phyloP scores from a whole-genome alignment of 1,140 invertebrate species.

The Octopus sinensis region DNA sequence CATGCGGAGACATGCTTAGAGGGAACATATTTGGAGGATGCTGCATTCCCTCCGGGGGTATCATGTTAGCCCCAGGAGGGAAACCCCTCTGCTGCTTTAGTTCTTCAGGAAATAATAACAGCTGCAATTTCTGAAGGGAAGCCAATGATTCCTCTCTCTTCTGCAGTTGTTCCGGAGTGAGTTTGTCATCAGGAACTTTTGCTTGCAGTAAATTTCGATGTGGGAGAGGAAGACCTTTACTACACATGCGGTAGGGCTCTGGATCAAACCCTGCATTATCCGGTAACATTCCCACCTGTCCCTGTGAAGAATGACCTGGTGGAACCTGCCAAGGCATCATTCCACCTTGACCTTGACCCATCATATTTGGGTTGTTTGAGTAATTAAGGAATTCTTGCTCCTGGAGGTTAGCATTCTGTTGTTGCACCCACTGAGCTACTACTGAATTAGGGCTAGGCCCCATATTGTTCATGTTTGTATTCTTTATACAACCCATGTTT shows the following conservation, averaged over 20 bases:
- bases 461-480: constrained; percentile 14
- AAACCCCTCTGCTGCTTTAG: constrained; percentile 33
- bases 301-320: constrained; percentile 14
- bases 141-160: constrained; percentile 89
- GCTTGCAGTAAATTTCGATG: constrained; percentile 47
- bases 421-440: constrained; percentile 53
- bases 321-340: constrained; percentile 6
- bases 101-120: constrained; percentile 80
- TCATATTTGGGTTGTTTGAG: constrained; percentile 26
- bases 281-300: constrained; percentile 41
- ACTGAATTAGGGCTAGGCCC: constrained; percentile 31
- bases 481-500: constrained; percentile 25
- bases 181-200: constrained; percentile 81
- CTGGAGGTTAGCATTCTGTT: constrained; percentile 51
- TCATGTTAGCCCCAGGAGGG: constrained; percentile 22
- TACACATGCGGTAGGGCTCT: constrained; percentile 28
- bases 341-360: constrained; percentile 22
- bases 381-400: constrained; percentile 41
- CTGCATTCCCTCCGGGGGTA: not conserved
- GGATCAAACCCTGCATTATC: constrained; percentile 40
- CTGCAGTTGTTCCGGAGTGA: constrained; percentile 91
- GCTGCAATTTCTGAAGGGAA: constrained; percentile 86
- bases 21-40: constrained; percentile 1
- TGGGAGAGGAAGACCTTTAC: constrained; percentile 22
- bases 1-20: not conserved